Conservation (phyloP, 2,113 vertebrate species). For the Diadophis punctatus region DNA sequence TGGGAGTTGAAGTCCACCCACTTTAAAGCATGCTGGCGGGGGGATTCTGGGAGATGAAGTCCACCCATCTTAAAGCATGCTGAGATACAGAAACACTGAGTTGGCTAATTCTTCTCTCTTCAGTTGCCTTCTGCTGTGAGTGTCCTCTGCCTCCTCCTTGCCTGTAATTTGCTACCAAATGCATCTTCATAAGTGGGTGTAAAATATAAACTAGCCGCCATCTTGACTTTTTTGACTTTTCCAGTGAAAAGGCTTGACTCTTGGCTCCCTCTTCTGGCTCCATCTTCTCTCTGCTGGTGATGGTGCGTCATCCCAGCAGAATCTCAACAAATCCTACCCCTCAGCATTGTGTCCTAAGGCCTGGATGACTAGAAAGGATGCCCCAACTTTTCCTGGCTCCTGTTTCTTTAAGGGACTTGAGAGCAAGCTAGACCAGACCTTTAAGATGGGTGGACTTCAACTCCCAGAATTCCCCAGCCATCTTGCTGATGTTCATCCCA, state of each 20-base stretch:
- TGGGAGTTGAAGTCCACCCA: background rate
- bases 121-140: background rate
- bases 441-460: background rate
- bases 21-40: rapidly evolving
- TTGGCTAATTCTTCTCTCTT: background rate
- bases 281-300: background rate
- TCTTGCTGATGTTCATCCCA: background rate
- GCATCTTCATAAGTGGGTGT: background rate
- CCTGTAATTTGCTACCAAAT: background rate
- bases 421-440: background rate
- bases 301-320: background rate
- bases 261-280: background rate
- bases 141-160: background rate
- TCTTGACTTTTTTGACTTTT: background rate
- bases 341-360: background rate
- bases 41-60: background rate
- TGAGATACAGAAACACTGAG: background rate
- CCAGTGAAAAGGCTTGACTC: background rate
- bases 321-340: background rate
- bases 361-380: background rate
- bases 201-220: background rate
- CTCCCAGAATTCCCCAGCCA: background rate
- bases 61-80: background rate
- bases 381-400: background rate
- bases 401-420: background rate